Evolutionary conservation across 2,888 invertebrate species (phyloP).

Genomic region (Andrena praecox): DNA sequence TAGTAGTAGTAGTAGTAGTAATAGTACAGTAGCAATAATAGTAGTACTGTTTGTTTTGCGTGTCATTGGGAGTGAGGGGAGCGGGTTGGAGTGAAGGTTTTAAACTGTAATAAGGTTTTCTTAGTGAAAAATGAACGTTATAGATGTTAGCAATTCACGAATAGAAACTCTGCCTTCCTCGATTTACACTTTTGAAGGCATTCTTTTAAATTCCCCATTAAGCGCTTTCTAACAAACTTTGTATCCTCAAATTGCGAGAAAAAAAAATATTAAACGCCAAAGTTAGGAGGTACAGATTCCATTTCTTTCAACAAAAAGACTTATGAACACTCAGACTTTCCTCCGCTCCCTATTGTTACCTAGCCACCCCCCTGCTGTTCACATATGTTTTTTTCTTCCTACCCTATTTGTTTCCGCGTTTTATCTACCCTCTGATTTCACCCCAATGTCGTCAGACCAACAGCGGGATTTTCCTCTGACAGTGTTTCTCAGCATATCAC

Average conservation of each 20-base stretch:
- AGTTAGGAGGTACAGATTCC: background rate
- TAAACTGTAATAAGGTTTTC: conserved; percentile 20
- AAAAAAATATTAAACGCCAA: conserved; percentile 5
- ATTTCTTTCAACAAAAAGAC: background rate
- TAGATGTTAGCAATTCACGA: conserved; percentile 13
- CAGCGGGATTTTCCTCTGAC: background rate
- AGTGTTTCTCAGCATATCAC: conserved; percentile 10
- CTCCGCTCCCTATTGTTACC: conserved; percentile 14
- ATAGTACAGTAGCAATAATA: conserved; percentile 67
- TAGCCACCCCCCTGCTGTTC: conserved; percentile 4
- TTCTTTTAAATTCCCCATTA: conserved; percentile 3
- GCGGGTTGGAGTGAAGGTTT: conserved; percentile 57
- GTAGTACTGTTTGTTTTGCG: conserved; percentile 67
- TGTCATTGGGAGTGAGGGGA: conserved; percentile 74
- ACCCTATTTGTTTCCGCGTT: background rate
- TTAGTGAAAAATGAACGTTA: conserved; percentile 21
- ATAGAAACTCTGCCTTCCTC: conserved; percentile 29
- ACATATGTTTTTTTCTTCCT: background rate
- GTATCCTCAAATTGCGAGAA: background rate
- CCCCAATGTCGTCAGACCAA: conserved; percentile 5
- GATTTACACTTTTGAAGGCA: background rate
- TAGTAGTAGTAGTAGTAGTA: conserved; percentile 57
- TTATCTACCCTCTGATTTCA: background rate
- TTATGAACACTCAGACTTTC: background rate
- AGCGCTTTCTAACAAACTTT: conserved; percentile 2